Percentiles rank a stretch among this genome's conserved stretches.
Conservation (phyloP, 2,113 vertebrate genomes). For the Tragelaphus scriptus region DNA sequence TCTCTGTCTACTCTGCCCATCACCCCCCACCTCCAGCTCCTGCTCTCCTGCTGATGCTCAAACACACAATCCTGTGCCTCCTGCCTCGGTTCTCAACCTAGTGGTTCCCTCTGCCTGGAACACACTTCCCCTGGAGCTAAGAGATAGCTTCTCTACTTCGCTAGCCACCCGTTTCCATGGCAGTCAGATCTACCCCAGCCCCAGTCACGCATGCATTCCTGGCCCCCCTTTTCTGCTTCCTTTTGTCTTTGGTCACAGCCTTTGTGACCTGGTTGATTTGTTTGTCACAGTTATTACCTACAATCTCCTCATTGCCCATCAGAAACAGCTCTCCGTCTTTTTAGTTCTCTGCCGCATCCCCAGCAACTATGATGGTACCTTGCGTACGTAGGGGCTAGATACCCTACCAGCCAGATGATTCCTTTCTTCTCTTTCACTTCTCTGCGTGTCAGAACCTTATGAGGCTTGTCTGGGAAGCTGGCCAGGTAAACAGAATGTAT, state of each 20-base stretch:
- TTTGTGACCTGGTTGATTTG: neutral
- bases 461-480: neutral
- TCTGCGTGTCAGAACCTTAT: neutral
- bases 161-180: neutral
- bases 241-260: neutral
- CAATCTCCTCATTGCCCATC: fast-evolving
- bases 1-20: neutral
- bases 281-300: neutral
- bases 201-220: neutral
- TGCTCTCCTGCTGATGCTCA: neutral
- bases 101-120: neutral
- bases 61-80: neutral
- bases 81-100: neutral
- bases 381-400: neutral
- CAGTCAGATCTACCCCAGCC: neutral
- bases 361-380: no score
- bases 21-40: fast-evolving
- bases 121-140: no score
- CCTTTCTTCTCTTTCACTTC: neutral
- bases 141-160: fast-evolving
- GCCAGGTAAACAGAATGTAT: neutral
- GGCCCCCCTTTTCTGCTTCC: neutral
- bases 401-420: neutral
- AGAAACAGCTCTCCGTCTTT: neutral
- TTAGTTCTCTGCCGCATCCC: neutral